phyloP scores from a whole-genome alignment of 2,888 invertebrate species.

The Megaustenia siamemsis region DNA sequence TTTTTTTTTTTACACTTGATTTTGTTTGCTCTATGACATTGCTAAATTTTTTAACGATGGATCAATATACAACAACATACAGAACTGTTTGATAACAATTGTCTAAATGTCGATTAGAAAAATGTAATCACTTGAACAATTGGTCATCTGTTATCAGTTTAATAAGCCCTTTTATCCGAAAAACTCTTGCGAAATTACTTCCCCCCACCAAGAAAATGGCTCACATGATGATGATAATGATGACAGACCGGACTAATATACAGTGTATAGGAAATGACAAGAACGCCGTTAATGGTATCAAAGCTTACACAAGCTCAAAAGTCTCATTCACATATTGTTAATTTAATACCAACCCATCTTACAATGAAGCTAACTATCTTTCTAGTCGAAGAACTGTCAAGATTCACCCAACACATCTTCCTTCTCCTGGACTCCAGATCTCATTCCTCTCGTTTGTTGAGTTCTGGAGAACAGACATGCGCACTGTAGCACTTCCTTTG shows the following conservation, averaged over 20 bases:
- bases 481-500: constrained; percentile 31
- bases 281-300: neutral
- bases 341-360: neutral
- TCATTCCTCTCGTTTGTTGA: constrained; percentile 32
- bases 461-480: constrained; percentile 39
- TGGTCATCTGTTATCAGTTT: too few species aligned
- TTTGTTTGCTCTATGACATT: too few species aligned
- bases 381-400: neutral
- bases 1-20: too few species aligned
- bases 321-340: neutral
- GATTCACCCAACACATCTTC: constrained; percentile 1
- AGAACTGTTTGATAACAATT: too few species aligned
- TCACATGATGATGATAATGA: too few species aligned
- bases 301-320: too few species aligned
- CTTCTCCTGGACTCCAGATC: neutral
- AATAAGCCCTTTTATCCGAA: too few species aligned
- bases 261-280: constrained; percentile 11
- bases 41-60: too few species aligned
- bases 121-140: too few species aligned
- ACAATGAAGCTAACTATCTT: neutral
- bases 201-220: neutral
- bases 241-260: too few species aligned
- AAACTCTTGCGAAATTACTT: neutral
- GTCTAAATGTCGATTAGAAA: too few species aligned
- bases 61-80: too few species aligned